Evolutionary conservation across 2,888 invertebrate genomes (phyloP).

Genomic region (Gandaritis pyraliata): DNA sequence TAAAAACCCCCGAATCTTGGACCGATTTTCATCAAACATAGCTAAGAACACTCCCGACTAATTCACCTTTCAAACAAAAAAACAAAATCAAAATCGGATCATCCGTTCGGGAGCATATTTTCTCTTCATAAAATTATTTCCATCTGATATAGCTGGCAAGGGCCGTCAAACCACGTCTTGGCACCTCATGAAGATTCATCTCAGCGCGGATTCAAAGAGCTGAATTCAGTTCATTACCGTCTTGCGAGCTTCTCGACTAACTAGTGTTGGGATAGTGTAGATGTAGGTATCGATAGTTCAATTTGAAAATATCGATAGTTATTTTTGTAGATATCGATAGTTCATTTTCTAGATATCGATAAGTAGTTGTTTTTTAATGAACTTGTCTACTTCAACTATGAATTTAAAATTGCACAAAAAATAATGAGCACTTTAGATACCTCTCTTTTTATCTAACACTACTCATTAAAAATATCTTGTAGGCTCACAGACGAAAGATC

Average conservation of each 20-base stretch:
- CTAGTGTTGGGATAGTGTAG: conserved; percentile 46
- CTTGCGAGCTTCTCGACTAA: conserved; percentile 60
- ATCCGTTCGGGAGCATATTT: too few relatives aligned
- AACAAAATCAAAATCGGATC: too few relatives aligned
- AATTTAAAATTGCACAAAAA: too few relatives aligned
- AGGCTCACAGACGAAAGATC: conserved; percentile 43
- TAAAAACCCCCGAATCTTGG: too few relatives aligned
- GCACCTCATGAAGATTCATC: conserved; percentile 45
- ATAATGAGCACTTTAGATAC: conserved; percentile 15
- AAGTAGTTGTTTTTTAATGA: too few relatives aligned
- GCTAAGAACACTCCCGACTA: too few relatives aligned
- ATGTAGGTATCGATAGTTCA: conserved; percentile 34
- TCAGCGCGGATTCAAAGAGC: conserved; percentile 61
- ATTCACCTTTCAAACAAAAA: too few relatives aligned
- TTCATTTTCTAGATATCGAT: too few relatives aligned
- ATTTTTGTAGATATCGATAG: too few relatives aligned
- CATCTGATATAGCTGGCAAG: conserved; percentile 28
- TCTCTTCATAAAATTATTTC: conserved; percentile 23
- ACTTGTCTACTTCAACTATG: too few relatives aligned
- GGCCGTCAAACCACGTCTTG: conserved; percentile 32
- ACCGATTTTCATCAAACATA: too few relatives aligned
- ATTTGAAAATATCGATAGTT: conserved; percentile 5
- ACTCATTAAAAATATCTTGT: conserved; percentile 30
- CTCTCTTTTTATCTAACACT: neutral
- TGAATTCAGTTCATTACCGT: conserved; percentile 78